Percentiles rank a stretch among this genome's conserved stretches.
phyloP scores from a whole-genome alignment of 23 tunicate genomes.

The Styela plicata region DNA sequence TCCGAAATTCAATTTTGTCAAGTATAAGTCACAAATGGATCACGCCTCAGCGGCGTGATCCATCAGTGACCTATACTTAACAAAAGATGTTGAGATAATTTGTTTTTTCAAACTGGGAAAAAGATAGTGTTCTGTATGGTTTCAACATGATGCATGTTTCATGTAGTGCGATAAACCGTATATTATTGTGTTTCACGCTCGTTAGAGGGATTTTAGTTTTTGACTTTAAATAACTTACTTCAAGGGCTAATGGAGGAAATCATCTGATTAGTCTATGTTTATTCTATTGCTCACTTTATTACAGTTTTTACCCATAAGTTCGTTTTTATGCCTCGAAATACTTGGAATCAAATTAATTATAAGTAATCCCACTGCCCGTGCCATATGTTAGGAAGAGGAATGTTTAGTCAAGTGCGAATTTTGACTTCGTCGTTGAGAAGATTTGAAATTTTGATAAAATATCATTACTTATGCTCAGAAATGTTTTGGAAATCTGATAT shows the following conservation, averaged over 20 bases:
- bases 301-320: neutral
- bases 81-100: too few species aligned
- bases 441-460: neutral
- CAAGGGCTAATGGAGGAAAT: conserved; percentile 25
- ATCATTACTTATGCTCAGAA: too few species aligned
- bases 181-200: conserved; percentile 36
- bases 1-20: too few species aligned
- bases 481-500: neutral
- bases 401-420: neutral
- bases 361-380: neutral
- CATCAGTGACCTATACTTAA: too few species aligned
- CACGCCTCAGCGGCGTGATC: too few species aligned
- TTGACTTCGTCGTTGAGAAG: neutral
- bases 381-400: conserved; percentile 3
- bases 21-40: too few species aligned
- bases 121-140: too few species aligned
- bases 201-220: conserved; percentile 16
- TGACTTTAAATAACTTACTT: neutral
- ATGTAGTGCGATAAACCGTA: conserved; percentile 20
- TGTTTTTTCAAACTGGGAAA: too few species aligned
- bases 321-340: conserved; percentile 22
- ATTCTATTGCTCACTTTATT: conserved; percentile 5
- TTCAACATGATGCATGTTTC: neutral
- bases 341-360: conserved; percentile 22
- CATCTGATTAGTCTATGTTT: conserved; percentile 16